A percentile compares a stretch with the other conserved stretches of the same genome.
Evolutionary conservation across 1,140 invertebrate genomes (phyloP).

Genomic region (Zaprionus ghesquierei): DNA sequence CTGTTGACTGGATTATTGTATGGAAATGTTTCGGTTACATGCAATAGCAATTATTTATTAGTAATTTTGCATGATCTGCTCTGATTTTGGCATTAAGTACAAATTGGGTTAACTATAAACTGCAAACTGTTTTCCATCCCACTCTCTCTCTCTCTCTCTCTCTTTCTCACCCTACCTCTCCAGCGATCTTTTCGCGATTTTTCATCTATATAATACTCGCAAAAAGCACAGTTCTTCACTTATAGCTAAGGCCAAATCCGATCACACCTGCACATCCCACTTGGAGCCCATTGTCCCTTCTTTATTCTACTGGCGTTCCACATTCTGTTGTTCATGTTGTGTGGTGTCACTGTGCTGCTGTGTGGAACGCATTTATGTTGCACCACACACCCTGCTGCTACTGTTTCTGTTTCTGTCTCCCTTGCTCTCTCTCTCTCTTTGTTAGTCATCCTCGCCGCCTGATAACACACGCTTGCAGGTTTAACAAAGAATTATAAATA

Average conservation of each 20-base stretch:
- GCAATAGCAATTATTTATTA: conserved; percentile 9
- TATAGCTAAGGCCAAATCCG: conserved; percentile 9
- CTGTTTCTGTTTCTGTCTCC: background rate
- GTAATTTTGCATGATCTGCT: conserved; percentile 5
- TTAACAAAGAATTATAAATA: conserved; percentile 60
- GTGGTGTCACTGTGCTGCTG: background rate
- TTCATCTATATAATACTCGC: conserved; percentile 76
- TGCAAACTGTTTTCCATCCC: background rate
- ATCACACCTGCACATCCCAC: background rate
- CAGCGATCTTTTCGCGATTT: conserved; percentile 63
- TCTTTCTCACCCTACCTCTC: background rate
- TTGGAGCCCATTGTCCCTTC: conserved; percentile 54
- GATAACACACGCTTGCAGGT: conserved; percentile 53
- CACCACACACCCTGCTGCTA: background rate
- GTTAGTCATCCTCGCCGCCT: conserved; percentile 20
- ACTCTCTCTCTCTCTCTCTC: background rate
- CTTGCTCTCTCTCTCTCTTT: background rate
- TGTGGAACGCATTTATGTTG: conserved; percentile 26
- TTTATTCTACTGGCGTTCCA: conserved; percentile 7
- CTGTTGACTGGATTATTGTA: conserved; percentile 14
- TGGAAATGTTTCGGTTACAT: conserved; percentile 24
- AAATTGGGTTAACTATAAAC: conserved; percentile 17
- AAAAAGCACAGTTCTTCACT: conserved; percentile 37
- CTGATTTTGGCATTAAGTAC: conserved; percentile 58
- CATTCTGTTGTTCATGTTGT: conserved; percentile 3